Evolutionary conservation across 2,113 vertebrate genomes (phyloP).

Genomic region (Grantiella picta): DNA sequence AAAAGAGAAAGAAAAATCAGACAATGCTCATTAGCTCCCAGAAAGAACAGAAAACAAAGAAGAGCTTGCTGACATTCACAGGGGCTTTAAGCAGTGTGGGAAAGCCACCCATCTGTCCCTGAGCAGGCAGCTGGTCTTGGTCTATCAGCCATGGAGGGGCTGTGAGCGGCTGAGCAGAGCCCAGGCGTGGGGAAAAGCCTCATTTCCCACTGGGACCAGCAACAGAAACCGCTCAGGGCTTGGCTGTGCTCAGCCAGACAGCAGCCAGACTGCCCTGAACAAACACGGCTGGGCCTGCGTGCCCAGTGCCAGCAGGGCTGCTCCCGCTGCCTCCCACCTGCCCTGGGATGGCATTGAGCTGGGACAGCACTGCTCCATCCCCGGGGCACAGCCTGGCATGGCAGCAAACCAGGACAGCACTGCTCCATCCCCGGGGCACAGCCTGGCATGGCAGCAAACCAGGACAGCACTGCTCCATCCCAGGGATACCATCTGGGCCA

Average conservation of each 20-base stretch:
- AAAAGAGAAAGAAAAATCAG: background rate
- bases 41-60: constrained; percentile 30
- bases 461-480: no score
- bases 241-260: background rate
- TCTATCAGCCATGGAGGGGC: background rate
- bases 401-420: no score
- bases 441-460: no score
- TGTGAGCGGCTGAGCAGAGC: rapidly evolving
- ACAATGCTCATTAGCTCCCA: background rate
- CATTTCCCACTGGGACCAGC: rapidly evolving
- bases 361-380: background rate
- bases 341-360: background rate
- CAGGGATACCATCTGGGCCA: no score
- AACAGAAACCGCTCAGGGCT: rapidly evolving
- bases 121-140: background rate
- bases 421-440: no score
- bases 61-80: background rate
- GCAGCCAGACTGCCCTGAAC: background rate
- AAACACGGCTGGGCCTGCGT: rapidly evolving
- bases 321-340: background rate
- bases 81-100: background rate
- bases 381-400: no score
- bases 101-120: background rate
- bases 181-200: background rate
- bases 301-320: rapidly evolving